Evolutionary conservation across 2,113 vertebrate genomes (phyloP).

Genomic region (Cynocephalus volans): DNA sequence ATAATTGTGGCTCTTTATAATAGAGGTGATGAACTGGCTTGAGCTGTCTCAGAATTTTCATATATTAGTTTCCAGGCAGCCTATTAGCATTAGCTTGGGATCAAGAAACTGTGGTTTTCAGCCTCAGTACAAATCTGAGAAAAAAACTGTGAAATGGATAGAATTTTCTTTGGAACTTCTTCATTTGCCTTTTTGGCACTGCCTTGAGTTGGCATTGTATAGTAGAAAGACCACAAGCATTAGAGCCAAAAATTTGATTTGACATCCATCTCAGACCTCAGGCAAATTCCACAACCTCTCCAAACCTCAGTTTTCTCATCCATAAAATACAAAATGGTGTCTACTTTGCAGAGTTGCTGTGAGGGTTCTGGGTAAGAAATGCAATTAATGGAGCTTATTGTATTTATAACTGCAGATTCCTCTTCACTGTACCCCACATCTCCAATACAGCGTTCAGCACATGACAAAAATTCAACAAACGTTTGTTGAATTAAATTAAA

Average conservation of each 20-base stretch:
- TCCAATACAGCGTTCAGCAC: background rate
- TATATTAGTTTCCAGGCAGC: slow-evolving; percentile 28
- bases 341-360: background rate
- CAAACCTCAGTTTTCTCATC: background rate
- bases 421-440: background rate
- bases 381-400: background rate
- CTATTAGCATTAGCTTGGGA: background rate
- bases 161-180: background rate
- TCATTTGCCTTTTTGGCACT: background rate
- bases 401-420: background rate
- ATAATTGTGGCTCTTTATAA: background rate
- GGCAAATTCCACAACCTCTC: background rate
- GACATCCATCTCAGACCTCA: background rate
- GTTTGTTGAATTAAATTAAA: slow-evolving; percentile 51
- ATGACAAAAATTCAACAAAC: background rate
- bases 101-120: background rate
- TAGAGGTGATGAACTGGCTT: background rate
- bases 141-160: slow-evolving; percentile 8
- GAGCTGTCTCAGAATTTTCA: slow-evolving; percentile 44
- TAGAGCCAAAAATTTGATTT: background rate
- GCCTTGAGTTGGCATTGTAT: background rate
- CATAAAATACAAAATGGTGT: slow-evolving; percentile 8
- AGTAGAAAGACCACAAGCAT: background rate
- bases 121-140: background rate
- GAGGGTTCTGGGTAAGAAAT: background rate